phyloP scores from a whole-genome alignment of 64 coral and sea anemone species.

The Pocillopora verrucosa region DNA sequence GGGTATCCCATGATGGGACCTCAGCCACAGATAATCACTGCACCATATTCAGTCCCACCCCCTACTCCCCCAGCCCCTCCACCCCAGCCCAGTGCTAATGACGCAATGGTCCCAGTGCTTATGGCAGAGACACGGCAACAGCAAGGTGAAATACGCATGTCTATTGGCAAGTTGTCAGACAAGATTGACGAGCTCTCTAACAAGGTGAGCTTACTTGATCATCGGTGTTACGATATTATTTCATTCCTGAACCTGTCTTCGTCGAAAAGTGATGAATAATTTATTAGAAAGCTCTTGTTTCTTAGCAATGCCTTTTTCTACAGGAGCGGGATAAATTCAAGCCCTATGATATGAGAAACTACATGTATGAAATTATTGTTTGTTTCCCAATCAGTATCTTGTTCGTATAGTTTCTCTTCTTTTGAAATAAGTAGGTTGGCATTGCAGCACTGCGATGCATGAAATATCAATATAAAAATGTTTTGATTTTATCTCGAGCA shows the following conservation, averaged over 20 bases:
- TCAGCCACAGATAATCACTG: constrained; percentile 62
- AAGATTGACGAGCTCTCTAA: constrained; percentile 86
- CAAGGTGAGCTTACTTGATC: constrained; percentile 55
- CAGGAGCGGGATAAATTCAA: no score
- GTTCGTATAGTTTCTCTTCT: no score
- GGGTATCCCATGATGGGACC: constrained; percentile 77
- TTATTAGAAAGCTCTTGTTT: no score
- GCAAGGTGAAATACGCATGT: constrained; percentile 90
- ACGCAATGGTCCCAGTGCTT: constrained; percentile 94
- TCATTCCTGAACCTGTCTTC: not conserved
- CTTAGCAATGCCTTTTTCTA: no score
- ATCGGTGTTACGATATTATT: not conserved
- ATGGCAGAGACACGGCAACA: constrained; percentile 99
- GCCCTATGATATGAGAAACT: no score
- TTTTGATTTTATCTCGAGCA: no score
- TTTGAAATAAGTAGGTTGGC: no score
- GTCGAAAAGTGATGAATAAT: no score
- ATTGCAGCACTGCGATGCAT: no score
- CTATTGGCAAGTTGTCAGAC: constrained; percentile 84
- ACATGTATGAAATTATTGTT: no score
- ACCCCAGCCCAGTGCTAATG: constrained; percentile 73
- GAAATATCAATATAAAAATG: no score
- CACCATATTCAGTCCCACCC: constrained; percentile 51
- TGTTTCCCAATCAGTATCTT: no score
- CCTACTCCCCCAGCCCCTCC: constrained; percentile 61